Evolutionary conservation across 2,888 invertebrate genomes (phyloP).

Genomic region (Xanthorhoe spadicearia): DNA sequence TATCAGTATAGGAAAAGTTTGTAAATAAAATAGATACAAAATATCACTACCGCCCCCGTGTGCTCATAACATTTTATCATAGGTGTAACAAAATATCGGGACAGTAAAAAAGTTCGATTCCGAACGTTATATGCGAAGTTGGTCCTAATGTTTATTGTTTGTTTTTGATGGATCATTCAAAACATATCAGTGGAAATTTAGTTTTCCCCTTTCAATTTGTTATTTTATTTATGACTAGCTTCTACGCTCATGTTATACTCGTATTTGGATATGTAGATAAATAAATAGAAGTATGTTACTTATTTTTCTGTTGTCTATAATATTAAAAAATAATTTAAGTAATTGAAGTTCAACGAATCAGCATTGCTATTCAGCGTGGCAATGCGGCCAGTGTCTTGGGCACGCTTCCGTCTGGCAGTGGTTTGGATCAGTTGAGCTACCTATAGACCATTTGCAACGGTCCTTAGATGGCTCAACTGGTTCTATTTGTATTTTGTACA

Average conservation of each 20-base stretch:
- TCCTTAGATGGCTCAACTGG: too few relatives aligned
- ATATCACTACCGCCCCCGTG: constrained; percentile 60
- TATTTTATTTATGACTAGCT: neutral
- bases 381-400: too few relatives aligned
- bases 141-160: constrained; percentile 66
- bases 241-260: neutral
- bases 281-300: too few relatives aligned
- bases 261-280: too few relatives aligned
- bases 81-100: constrained; percentile 79
- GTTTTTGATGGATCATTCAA: constrained; percentile 62
- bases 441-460: too few relatives aligned
- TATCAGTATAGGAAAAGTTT: constrained; percentile 73
- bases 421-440: too few relatives aligned
- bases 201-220: constrained; percentile 11
- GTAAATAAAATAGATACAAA: constrained; percentile 80
- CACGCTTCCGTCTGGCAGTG: too few relatives aligned
- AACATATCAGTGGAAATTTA: constrained; percentile 46
- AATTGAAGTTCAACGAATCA: too few relatives aligned
- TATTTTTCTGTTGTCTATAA: too few relatives aligned
- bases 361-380: too few relatives aligned
- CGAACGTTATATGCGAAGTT: constrained; percentile 70
- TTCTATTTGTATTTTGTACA: too few relatives aligned
- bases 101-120: constrained; percentile 74
- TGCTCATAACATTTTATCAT: constrained; percentile 80
- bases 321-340: too few relatives aligned